Evolutionary conservation across 2,888 invertebrate genomes (phyloP).

Genomic region (Volucella bombylans): DNA sequence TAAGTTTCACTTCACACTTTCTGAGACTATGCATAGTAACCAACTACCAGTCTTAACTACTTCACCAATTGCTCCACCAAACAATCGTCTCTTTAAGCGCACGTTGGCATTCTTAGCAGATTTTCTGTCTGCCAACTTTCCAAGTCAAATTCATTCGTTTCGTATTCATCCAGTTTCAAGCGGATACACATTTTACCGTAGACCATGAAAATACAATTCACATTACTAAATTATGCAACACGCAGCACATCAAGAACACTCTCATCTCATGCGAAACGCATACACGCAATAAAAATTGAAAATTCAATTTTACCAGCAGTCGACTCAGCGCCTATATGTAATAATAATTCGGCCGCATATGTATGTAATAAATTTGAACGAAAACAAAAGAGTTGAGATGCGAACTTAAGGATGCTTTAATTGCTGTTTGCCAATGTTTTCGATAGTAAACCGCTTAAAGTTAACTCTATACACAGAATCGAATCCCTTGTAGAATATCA

Average conservation of each 20-base stretch:
- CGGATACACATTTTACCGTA: constrained; percentile 9
- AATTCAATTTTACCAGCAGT: constrained; percentile 7
- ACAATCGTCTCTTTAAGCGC: too few relatives aligned
- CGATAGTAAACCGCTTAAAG: constrained; percentile 40
- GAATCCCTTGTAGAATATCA: too few relatives aligned
- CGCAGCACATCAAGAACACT: constrained; percentile 26
- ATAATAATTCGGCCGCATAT: neutral
- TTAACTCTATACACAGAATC: neutral
- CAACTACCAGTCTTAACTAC: too few relatives aligned
- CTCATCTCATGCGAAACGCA: constrained; percentile 35
- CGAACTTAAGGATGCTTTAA: constrained; percentile 30
- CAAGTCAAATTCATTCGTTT: neutral
- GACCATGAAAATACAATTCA: neutral
- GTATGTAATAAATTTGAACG: neutral
- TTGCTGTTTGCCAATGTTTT: constrained; percentile 18
- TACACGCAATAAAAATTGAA: constrained; percentile 48
- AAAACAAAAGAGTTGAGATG: constrained; percentile 45
- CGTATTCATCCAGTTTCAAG: constrained; percentile 1
- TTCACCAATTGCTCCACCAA: too few relatives aligned
- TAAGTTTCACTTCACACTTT: too few relatives aligned
- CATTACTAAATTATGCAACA: constrained; percentile 26
- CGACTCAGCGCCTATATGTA: too few relatives aligned
- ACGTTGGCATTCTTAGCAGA: too few relatives aligned
- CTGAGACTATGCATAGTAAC: too few relatives aligned
- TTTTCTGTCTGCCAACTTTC: too few relatives aligned